Percentiles rank a stretch among this genome's conserved stretches.
Conservation (phyloP, 2,113 vertebrate species). For the Clarias magur region DNA sequence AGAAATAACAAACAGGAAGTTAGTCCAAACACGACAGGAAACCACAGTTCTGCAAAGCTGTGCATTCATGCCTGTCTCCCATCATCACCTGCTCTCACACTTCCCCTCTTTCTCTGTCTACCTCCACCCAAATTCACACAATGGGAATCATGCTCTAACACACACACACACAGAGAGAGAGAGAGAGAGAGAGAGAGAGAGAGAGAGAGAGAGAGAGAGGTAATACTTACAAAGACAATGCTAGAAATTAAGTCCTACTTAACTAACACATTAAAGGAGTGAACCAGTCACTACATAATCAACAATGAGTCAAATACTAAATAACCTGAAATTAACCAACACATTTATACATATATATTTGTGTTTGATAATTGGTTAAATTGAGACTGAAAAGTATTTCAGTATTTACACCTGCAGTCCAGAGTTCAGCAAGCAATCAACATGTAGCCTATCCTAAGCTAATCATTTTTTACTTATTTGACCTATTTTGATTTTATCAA, state of each 20-base stretch:
- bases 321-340: background rate
- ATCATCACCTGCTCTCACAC: conserved; percentile 46
- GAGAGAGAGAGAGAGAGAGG: background rate
- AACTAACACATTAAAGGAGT: background rate
- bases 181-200: background rate
- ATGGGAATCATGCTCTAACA: background rate
- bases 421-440: background rate
- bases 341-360: background rate
- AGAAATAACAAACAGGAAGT: conserved; percentile 75
- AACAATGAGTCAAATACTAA: background rate
- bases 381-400: background rate
- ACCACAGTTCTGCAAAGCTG: conserved; percentile 64
- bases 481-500: background rate
- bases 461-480: background rate
- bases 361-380: background rate
- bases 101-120: conserved; percentile 15
- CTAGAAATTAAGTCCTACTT: background rate
- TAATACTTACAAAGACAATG: too few relatives aligned
- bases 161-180: background rate
- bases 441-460: background rate
- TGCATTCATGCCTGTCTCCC: conserved; percentile 52
- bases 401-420: background rate
- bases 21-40: conserved; percentile 68
- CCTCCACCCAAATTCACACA: background rate
- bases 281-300: background rate